These are phyloP conservation scores for Aleiodes sp. DNA, from an alignment of 1,140 invertebrate genomes.

Conservation along the genomic window DNA sequence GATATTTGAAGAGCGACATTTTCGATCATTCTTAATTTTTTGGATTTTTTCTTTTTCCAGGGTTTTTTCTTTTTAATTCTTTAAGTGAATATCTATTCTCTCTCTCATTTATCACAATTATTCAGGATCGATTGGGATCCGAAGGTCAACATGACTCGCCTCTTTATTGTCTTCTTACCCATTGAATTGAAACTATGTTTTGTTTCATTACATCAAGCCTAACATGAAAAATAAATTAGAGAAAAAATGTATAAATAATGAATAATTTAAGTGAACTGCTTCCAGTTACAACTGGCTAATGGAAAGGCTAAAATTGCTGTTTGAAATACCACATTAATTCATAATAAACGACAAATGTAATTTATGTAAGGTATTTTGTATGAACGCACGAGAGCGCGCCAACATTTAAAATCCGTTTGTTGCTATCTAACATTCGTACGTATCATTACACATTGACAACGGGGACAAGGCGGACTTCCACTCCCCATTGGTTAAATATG, in stretches of 20 bases:
- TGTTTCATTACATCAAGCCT: not conserved
- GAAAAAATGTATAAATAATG: not conserved
- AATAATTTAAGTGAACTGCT: not conserved
- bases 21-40: too few species aligned
- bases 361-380: constrained; percentile 9
- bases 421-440: constrained; percentile 4
- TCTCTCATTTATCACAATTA: not conserved
- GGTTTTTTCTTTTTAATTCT: not conserved
- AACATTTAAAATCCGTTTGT: constrained; percentile 13
- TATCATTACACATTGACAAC: constrained; percentile 12
- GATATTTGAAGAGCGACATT: too few species aligned
- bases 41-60: too few species aligned
- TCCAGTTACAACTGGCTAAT: not conserved
- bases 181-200: not conserved
- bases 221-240: too few species aligned
- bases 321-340: constrained; percentile 4
- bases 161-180: not conserved
- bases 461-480: constrained; percentile 20
- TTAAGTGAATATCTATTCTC: not conserved
- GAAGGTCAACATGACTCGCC: not conserved
- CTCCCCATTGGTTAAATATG: constrained; percentile 1
- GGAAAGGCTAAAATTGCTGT: not conserved
- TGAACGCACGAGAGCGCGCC: too few species aligned
- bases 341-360: constrained; percentile 1
- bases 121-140: not conserved